Conservation (phyloP, 1,140 invertebrate genomes). For the Dendrolimus punctatus region DNA sequence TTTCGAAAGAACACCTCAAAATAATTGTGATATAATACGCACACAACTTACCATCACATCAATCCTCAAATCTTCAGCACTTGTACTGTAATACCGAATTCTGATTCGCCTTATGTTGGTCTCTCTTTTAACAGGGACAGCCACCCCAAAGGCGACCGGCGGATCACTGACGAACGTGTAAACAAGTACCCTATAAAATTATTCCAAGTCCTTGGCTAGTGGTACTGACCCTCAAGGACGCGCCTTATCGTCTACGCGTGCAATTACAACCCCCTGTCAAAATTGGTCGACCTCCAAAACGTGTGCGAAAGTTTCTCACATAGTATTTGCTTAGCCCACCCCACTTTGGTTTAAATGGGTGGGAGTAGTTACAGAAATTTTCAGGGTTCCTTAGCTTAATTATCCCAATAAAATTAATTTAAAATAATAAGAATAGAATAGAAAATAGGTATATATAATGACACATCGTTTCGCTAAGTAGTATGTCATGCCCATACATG, state of each 20-base stretch:
- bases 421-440: no score
- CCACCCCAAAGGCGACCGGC: slow-evolving; percentile 21
- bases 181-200: slow-evolving; percentile 43
- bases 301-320: slow-evolving; percentile 6
- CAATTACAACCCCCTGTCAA: slow-evolving; percentile 20
- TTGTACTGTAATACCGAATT: slow-evolving; percentile 49
- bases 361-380: no score
- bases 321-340: no score
- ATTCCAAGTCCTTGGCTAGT: slow-evolving; percentile 48
- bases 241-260: slow-evolving; percentile 42
- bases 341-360: no score
- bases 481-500: no score
- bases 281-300: background rate
- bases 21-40: background rate
- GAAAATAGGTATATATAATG: no score
- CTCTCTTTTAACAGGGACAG: slow-evolving; percentile 13
- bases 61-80: slow-evolving; percentile 48
- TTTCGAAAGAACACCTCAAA: slow-evolving; percentile 5
- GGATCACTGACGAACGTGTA: slow-evolving; percentile 42
- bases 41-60: slow-evolving; percentile 46
- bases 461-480: no score
- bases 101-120: slow-evolving; percentile 57
- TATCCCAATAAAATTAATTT: no score
- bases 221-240: slow-evolving; percentile 57
- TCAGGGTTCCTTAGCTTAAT: no score